phyloP scores from a whole-genome alignment of 2,888 invertebrate genomes.

The Idaea biselata region DNA sequence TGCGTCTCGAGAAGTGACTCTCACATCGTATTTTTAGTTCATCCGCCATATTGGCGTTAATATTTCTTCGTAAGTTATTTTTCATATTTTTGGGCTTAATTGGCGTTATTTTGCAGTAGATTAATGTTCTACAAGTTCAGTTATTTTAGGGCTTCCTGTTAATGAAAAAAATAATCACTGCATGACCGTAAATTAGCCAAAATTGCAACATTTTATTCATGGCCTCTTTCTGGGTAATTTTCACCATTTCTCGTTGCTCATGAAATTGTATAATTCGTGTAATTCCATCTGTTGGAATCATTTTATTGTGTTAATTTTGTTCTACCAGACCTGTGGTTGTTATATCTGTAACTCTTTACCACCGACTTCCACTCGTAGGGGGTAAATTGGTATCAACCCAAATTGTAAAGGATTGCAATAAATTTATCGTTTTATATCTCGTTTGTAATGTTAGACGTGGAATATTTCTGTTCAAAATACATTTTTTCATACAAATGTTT shows the following conservation, averaged over 20 bases:
- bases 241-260: slow-evolving; percentile 49
- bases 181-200: slow-evolving; percentile 55
- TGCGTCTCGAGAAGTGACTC: slow-evolving; percentile 71
- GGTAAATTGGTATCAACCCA: background rate
- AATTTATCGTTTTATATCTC: background rate
- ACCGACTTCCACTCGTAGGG: background rate
- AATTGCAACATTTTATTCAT: slow-evolving; percentile 61
- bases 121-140: slow-evolving; percentile 61
- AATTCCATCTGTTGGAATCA: background rate
- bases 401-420: background rate
- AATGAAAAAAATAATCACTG: slow-evolving; percentile 46
- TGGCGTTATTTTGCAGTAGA: slow-evolving; percentile 58
- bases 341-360: background rate
- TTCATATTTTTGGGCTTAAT: slow-evolving; percentile 69
- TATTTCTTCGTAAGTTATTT: slow-evolving; percentile 80
- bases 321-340: slow-evolving; percentile 6
- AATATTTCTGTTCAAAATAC: slow-evolving; percentile 11
- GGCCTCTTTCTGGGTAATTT: slow-evolving; percentile 68
- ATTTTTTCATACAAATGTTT: slow-evolving; percentile 11
- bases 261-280: slow-evolving; percentile 7
- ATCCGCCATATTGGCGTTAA: slow-evolving; percentile 86
- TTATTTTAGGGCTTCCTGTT: slow-evolving; percentile 75
- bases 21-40: slow-evolving; percentile 81
- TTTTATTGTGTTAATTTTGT: background rate
- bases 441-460: background rate